Conservation (phyloP, 2,888 invertebrate species). For the Harpagoxenus sublaevis region DNA sequence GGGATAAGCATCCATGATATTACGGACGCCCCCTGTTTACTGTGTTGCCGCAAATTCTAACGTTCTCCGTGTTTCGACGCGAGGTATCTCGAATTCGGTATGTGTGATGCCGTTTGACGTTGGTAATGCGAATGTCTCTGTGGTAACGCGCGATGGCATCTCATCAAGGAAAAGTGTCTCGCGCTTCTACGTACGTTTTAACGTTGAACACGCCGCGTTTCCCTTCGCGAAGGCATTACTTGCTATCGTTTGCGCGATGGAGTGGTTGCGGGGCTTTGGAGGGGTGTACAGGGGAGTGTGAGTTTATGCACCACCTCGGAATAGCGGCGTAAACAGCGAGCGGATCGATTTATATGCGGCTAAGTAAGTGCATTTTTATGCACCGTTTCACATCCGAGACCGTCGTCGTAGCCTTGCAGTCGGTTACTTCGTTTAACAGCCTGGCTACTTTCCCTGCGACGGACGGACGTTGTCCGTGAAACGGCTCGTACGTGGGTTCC, state of each 20-base stretch:
- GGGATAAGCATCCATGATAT: background rate
- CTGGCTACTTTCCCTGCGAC: background rate
- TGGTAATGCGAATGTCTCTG: background rate
- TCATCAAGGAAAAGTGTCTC: conserved; percentile 1
- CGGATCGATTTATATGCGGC: conserved; percentile 75
- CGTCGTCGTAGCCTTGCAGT: conserved; percentile 66
- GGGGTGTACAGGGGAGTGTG: background rate
- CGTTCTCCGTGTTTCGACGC: background rate
- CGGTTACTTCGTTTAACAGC: conserved; percentile 65
- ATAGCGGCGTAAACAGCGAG: conserved; percentile 71
- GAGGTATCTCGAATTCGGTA: background rate
- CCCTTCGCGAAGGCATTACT: conserved; percentile 15
- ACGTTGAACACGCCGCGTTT: conserved; percentile 4
- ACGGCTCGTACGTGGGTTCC: background rate
- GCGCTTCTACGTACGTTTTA: background rate
- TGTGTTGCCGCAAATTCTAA: background rate
- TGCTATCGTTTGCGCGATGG: conserved; percentile 5
- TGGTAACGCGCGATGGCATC: background rate
- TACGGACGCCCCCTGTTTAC: background rate
- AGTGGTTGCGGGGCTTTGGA: background rate
- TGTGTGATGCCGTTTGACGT: background rate
- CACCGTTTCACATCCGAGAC: conserved; percentile 73
- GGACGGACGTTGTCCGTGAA: conserved; percentile 26
- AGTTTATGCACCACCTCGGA: conserved; percentile 68
- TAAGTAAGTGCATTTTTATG: conserved; percentile 77